Base-by-base conservation (phyloP, 2,888 invertebrate species). In the Drosophila diplacantha region DNA sequence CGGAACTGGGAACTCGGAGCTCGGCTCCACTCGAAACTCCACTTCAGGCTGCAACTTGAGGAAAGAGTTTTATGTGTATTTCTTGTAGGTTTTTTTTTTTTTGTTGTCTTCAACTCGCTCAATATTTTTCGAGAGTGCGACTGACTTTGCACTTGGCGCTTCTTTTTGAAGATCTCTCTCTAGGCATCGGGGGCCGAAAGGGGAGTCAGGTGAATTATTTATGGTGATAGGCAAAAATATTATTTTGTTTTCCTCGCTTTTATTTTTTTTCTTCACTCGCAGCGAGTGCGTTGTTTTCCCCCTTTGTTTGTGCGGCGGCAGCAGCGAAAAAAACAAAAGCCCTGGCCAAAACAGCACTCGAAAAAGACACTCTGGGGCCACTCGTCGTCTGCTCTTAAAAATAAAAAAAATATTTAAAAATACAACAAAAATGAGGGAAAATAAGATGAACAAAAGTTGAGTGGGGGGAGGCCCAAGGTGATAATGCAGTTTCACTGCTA, bases 221-320 rank as follows among this genome's bases (percentile, higher is more conserved):
- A 85, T 75, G 75, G 79, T 84, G 84, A 85, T 84, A 73, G 82
- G 84, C 83, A 85, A 79, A 71, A 82, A 75, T 78, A 63, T 44
- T 65, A 65, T 65, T 72, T 67, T 73, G 79, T 77, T 81, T 68
- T 77, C 63, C 69, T 66, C 51, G 26, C 35, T 18, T 31, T 65
- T 73, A 73, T 72, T 62, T 62, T 74, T 64, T 71, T 64, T 65
- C 16, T 61, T 46, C 35, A 34, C 16, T 52, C 44, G 29, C 32
- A 41, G 63, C 53, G 41, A 53, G 54, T 62, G 64, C 39, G 51
- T 58, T 65, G 43, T 58, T 65, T 65, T 51, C 46, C 51, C 50
- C 51, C 67, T 66, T 75, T 77, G 72, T 66, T 59, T 75, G 72
- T 73, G 39, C 61, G 80, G 69, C 80, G 81, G 79, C 77, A 78